Evolutionary conservation across 2,888 invertebrate species (phyloP), one percentile per base, ranked within the genome.

Genomic region (Drosophila recens): DNA sequence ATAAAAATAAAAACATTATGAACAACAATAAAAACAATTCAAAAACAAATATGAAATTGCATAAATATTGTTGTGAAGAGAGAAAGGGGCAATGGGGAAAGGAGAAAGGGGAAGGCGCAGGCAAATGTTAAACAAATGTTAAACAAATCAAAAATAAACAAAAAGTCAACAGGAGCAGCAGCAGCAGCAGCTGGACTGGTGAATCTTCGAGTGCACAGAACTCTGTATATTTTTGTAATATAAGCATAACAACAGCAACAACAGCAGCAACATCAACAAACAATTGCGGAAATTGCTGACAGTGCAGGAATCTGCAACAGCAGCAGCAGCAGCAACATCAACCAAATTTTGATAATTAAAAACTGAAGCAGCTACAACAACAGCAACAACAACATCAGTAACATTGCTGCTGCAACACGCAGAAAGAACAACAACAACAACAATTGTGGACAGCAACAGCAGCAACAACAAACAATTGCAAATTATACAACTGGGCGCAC

Each of bases 401-500:
- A 33, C 49, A 58, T 56, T 67, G 65, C 52, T 58, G 66, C 13
- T 52, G 65, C 65, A 77, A 59, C 58, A 56, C 54, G 54, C 54
- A 57, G 36, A 27, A 57, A 15, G 3, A 64, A 64, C 66, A 73
- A 49, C 61, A 72, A 46, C 61, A 72, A 46, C 30, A 8, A 30
- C 30, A 6, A 8, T 23, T 61, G 58, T 57, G 46, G 56, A 38
- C 63, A 43, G 48, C 75, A 49, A 38, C 34, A 59, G 20, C 33
- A 45, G 17, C 57, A 84, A 89, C 89, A 84, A 83, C 87, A 84
- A 84, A 87, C 87, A 81, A 79, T 72, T 72, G 89, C 84, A 81
- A 87, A 87, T 84, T 74, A 87, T 83, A 83, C 87, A 83, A 87
- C 84, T 84, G 87, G 84, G 84, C 89, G 76, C 70, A 63, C 84